These are phyloP conservation scores for Podarcis siculus DNA, from an alignment of 2,797 vertebrate genomes.

Conservation along the genomic window DNA sequence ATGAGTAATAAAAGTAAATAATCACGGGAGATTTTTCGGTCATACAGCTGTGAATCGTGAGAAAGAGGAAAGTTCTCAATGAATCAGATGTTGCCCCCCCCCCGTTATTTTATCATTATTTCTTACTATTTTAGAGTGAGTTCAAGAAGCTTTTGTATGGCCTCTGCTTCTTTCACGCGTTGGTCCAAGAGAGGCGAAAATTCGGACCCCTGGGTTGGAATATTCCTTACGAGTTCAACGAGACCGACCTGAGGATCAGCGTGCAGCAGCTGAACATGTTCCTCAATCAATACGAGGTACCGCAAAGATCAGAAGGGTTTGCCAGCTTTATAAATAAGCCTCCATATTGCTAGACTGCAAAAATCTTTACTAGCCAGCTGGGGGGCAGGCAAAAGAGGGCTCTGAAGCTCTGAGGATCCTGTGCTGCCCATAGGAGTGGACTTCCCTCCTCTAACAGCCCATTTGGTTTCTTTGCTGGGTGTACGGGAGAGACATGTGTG, in stretches of 20 bases:
- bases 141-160: slow-evolving; percentile 90
- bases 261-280: slow-evolving; percentile 91
- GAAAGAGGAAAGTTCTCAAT: not conserved
- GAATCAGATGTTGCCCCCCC: not conserved
- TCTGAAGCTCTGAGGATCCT: too few relatives aligned
- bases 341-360: too few relatives aligned
- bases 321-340: too few relatives aligned
- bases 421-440: too few relatives aligned
- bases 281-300: slow-evolving; percentile 83
- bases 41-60: not conserved
- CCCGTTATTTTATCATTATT: not conserved
- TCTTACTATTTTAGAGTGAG: slow-evolving; percentile 69
- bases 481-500: too few relatives aligned
- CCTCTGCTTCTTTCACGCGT: slow-evolving; percentile 90
- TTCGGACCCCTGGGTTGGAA: slow-evolving; percentile 93
- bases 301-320: not conserved
- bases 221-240: slow-evolving; percentile 91
- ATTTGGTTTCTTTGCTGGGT: too few relatives aligned
- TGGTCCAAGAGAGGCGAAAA: slow-evolving; percentile 88
- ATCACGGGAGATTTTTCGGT: too few relatives aligned
- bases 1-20: not conserved
- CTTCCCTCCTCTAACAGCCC: too few relatives aligned
- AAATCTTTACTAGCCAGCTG: too few relatives aligned
- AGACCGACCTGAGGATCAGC: slow-evolving; percentile 90
- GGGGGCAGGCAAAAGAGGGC: too few relatives aligned